These are phyloP conservation scores for Ectropis crepuscularia DNA, from an alignment of 2,888 invertebrate genomes.

Conservation along the genomic window DNA sequence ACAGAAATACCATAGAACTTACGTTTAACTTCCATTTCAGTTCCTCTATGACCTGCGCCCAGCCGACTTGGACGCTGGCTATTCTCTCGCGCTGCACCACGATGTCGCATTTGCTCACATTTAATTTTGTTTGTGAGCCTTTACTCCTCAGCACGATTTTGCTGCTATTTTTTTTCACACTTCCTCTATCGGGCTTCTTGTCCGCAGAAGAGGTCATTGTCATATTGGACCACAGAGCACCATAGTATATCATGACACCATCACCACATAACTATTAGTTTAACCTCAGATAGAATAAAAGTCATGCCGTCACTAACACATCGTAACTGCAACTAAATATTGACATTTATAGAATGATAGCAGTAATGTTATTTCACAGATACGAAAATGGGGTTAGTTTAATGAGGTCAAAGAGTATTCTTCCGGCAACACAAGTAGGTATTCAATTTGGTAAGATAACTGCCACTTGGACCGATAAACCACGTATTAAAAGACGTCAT, in stretches of 20 bases:
- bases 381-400: conserved; percentile 54
- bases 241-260: conserved; percentile 31
- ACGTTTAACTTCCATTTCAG: conserved; percentile 67
- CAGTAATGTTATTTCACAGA: conserved; percentile 52
- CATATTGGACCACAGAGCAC: conserved; percentile 36
- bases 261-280: conserved; percentile 23
- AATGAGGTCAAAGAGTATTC: conserved; percentile 65
- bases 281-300: conserved; percentile 18
- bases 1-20: conserved; percentile 49
- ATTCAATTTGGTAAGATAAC: conserved; percentile 24
- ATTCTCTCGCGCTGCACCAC: conserved; percentile 44
- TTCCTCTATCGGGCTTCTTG: conserved; percentile 50
- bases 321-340: conserved; percentile 43
- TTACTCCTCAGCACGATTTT: conserved; percentile 36
- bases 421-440: conserved; percentile 55
- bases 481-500: conserved; percentile 26
- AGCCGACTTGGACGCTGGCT: conserved; percentile 60
- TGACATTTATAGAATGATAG: conserved; percentile 45
- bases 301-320: conserved; percentile 26
- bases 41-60: conserved; percentile 74
- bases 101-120: conserved; percentile 9
- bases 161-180: conserved; percentile 43
- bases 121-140: conserved; percentile 1
- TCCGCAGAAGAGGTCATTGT: conserved; percentile 53
- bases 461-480: conserved; percentile 22